Evolutionary conservation across 2,113 vertebrate genomes (phyloP), one percentile per base, ranked within the genome.

Genomic region (Nothocercus julius): DNA sequence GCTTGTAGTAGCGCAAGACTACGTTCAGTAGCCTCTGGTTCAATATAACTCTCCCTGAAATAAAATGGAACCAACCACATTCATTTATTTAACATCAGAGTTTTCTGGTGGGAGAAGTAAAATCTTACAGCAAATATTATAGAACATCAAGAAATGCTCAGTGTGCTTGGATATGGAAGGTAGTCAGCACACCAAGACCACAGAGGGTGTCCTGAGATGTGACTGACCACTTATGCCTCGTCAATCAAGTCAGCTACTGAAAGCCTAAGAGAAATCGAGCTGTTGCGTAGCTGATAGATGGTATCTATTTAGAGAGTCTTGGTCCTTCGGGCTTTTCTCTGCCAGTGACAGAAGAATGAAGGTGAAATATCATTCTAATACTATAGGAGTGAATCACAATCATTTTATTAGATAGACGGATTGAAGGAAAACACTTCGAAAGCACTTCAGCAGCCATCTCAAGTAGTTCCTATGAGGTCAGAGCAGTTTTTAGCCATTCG

Each of bases 301-400:
- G 7, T 24, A 38, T 21, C 16, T 28, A 40, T 12, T 9, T 15
- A 54, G 56, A 8, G 7, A 69, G 15, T 16, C 3, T 66, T 61
- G 28, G 24, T 59, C 58, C 63, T 82, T 54, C 40, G 22, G 16
- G 17, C 27, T 77, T 66, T 44, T n/a, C n/a, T 13, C 20, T 30
- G 66, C 36, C 28, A 58, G 21, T 28, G 75, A 30, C 38, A 74
- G 68, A 7, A 85, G 63, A 80, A 88, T 3, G n/a, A 44, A 85
- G 24, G 30, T 49, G 75, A 82, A 92, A 40, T 5, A 74, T 36
- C 64, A 67, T 40, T 68, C 79, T 32, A 8, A 25, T 70, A 25
- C 58, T 44, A 18, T 7, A 69, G 0, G 0, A 53, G n/a, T 53
- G 45, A 79, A 64, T 34, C 38, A 56, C 45, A 25, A 22, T 10